phyloP scores from a whole-genome alignment of 2,888 invertebrate genomes.

The Nymphalis polychloros region DNA sequence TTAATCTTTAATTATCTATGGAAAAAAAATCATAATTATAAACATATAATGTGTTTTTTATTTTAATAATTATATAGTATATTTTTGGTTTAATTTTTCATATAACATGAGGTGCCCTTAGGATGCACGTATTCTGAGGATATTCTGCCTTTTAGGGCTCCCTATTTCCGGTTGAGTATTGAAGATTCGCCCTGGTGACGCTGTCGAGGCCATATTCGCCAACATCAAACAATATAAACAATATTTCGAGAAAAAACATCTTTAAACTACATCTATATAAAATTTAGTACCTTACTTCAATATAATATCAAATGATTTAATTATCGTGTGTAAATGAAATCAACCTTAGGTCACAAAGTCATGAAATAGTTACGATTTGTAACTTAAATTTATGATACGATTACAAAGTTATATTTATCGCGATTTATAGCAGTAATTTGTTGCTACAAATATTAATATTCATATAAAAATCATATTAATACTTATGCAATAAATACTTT shows the following conservation, averaged over 20 bases:
- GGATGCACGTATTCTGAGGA: no score
- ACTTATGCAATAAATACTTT: not conserved
- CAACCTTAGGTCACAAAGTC: not conserved
- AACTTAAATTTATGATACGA: slow-evolving; percentile 12
- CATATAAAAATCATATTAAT: not conserved
- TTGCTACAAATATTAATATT: slow-evolving; percentile 9
- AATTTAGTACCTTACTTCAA: not conserved
- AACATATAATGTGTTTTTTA: no score
- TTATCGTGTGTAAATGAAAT: not conserved
- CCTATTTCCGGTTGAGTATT: no score
- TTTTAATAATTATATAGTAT: no score
- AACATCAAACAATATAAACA: no score
- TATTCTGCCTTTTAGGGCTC: no score
- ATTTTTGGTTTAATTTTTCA: no score
- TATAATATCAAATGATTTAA: not conserved
- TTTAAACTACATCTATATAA: not conserved
- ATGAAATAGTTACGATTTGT: slow-evolving; percentile 9
- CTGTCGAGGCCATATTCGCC: no score
- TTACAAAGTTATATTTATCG: slow-evolving; percentile 11
- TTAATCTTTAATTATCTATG: not conserved
- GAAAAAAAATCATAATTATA: not conserved
- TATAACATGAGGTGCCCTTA: no score
- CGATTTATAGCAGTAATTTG: slow-evolving; percentile 1
- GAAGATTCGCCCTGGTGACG: no score
- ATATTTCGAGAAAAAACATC: not conserved